Base-by-base conservation (phyloP, 1,140 invertebrate species). In the Lepidurus packardi region DNA sequence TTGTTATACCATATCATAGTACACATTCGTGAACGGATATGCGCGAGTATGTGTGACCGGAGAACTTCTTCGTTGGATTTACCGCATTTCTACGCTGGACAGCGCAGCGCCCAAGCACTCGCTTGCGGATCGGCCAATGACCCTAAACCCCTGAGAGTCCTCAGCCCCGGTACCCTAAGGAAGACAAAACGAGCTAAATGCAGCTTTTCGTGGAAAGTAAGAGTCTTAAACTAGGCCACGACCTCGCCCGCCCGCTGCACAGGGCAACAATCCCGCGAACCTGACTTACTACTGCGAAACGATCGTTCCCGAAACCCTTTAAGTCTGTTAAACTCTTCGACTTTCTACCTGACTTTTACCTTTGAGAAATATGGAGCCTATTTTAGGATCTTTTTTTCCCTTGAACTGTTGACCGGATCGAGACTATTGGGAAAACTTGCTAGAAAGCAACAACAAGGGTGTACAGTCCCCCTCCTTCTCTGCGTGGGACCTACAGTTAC, bases 21-120 rank as follows among this genome's bases (percentile, higher is more conserved):
- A 65, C 53, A 65, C 53, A 65, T 65, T 65, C 53, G 53, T 65
- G 53, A 65, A 65, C 53, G 53, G 53, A 65, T 65, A 65, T 65
- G 53, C 16, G 53, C 53, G 34, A 34, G 34, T 65, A 65, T 65
- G 53, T 65, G 53, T 16, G 21, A 65, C 16, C 53, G 53, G 53
- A n/a, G 21, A 13, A n/a, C 53, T 34, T 34, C 34, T 34, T 9
- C 53, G 53, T 65, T 65, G 16, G 16, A 6, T n/a, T 65, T 65
- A 65, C 53, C 53, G n/a, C 53, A 65, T 9, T 65, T 65, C 3
- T 13, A 13, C 16, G 6, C 53, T 1, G 53, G 53, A 65, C 10
- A 13, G 16, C 53, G 13, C 16, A 65, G 53, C 53, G 53, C 53
- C 4, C 53, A 21, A 13, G 5, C 53, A n/a, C 34, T 4, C 34